Base-by-base conservation (phyloP, 53 echinoderm and acorn worm species). In the Temnopleurus reevesii region DNA sequence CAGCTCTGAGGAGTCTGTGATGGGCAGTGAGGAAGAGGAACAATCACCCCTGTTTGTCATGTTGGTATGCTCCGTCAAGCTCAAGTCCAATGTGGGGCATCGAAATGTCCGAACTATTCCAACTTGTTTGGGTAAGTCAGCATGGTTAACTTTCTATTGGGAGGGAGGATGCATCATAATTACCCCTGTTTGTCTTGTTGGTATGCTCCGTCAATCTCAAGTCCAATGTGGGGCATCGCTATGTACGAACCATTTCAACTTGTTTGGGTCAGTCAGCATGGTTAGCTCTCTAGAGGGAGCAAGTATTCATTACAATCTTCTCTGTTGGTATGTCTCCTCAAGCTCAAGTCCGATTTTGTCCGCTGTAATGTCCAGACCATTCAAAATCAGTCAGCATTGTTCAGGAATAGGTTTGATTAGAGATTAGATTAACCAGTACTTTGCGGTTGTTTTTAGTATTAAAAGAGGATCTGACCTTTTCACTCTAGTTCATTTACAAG, bases 1-100 rank as follows among this genome's bases (percentile, higher is more conserved):
- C 24, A 94, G 94, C 76, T 99, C 96, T 9, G 92, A 89, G 60
- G 94, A 96, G 46, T 94, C 93, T 0, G 65, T 94, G 28, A 92
- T 91, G 90, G 99, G 99, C 55, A 96, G 94, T 55, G 79, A 83
- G 9, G 94, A 91, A 43, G 99, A 94, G 59, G 93, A 92, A 82
- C 79, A 28, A 5, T 90, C 91, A 45, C 99, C 99, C 82, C 95
- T 99, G 0, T 99, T 99, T 82, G 93, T 99, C 31, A 90, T 92
- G 38, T 92, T 99, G 93, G 92, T 93, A 64, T 99, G 99, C 92
- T 90, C 96, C 51, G 93, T 99, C 90, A 99, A 96, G 77, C 89
- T 93, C 66, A 94, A 93, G 91, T 77, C 84, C 23, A 95, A 93
- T 88, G 83, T 93, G 19, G 98, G 93, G 0, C 91, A 95, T 45